Conservation (phyloP, 2,113 vertebrate species). For the Colius striatus region DNA sequence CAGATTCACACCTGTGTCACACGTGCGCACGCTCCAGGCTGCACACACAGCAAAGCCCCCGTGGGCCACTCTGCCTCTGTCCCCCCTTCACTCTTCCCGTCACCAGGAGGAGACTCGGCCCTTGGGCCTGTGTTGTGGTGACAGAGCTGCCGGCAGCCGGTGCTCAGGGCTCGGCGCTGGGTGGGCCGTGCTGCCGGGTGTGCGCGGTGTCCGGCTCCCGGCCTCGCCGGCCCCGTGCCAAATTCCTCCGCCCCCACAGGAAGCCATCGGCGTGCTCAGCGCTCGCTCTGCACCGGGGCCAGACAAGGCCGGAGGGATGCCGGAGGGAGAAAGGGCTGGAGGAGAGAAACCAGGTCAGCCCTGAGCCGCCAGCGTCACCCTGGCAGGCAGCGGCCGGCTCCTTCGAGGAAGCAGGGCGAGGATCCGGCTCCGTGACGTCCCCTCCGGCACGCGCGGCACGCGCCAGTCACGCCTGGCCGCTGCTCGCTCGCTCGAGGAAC, state of each 20-base stretch:
- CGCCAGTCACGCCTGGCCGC: background rate
- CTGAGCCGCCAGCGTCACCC: conserved; percentile 43
- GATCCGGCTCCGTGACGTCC: background rate
- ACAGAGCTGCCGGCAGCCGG: background rate
- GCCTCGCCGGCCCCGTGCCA: background rate
- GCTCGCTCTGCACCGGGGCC: background rate
- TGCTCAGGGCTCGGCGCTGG: background rate
- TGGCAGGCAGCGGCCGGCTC: conserved; percentile 47
- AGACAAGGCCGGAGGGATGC: background rate
- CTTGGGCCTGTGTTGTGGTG: background rate
- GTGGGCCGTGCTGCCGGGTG: background rate
- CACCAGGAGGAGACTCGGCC: fast-evolving
- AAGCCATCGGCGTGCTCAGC: background rate
- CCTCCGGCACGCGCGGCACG: background rate
- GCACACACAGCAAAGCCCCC: background rate
- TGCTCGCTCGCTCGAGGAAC: background rate
- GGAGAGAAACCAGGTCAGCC: conserved; percentile 20
- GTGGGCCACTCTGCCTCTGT: background rate
- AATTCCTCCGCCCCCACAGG: conserved; percentile 48
- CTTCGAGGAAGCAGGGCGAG: conserved; percentile 57
- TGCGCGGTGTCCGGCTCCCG: background rate
- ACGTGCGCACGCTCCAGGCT: background rate
- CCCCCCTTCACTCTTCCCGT: fast-evolving
- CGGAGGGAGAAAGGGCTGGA: background rate
- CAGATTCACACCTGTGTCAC: background rate